These are phyloP conservation scores for Aporrectodea caliginosa DNA, from an alignment of 1,140 invertebrate genomes.

Conservation along the genomic window DNA sequence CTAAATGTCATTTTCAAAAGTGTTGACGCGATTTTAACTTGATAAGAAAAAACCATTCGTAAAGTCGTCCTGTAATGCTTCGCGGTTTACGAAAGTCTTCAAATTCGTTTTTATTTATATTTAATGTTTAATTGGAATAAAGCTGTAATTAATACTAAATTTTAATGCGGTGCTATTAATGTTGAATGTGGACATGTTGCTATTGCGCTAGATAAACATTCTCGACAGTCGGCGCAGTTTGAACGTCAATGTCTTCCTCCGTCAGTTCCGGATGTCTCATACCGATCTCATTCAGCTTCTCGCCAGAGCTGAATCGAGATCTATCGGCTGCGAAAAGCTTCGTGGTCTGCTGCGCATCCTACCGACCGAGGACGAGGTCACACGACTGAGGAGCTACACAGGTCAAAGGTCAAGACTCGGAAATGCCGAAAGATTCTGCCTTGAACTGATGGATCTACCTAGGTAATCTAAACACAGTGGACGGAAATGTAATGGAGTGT, in stretches of 20 bases:
- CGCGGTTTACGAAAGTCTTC: too few relatives aligned
- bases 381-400: slow-evolving; percentile 23
- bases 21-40: too few relatives aligned
- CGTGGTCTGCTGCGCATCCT: slow-evolving; percentile 87
- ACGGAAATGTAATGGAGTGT: too few relatives aligned
- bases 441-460: slow-evolving; percentile 38
- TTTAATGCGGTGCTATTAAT: too few relatives aligned
- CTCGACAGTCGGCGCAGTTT: slow-evolving; percentile 79
- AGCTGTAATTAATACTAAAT: too few relatives aligned
- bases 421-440: slow-evolving; percentile 34
- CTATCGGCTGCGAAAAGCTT: slow-evolving; percentile 88
- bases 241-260: slow-evolving; percentile 96
- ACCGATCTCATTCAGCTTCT: slow-evolving; percentile 88
- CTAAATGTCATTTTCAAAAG: too few relatives aligned
- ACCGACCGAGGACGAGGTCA: slow-evolving; percentile 80
- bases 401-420: slow-evolving; percentile 22
- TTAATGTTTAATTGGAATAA: too few relatives aligned
- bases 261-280: slow-evolving; percentile 81
- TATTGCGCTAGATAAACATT: slow-evolving; percentile 50
- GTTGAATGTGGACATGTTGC: slow-evolving; percentile 13
- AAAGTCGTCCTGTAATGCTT: too few relatives aligned
- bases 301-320: slow-evolving; percentile 77
- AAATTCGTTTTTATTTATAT: too few relatives aligned
- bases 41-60: too few relatives aligned
- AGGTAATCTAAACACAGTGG: too few relatives aligned